Evolutionary conservation across 2,113 vertebrate species (phyloP).

Genomic region (Suricata suricatta): DNA sequence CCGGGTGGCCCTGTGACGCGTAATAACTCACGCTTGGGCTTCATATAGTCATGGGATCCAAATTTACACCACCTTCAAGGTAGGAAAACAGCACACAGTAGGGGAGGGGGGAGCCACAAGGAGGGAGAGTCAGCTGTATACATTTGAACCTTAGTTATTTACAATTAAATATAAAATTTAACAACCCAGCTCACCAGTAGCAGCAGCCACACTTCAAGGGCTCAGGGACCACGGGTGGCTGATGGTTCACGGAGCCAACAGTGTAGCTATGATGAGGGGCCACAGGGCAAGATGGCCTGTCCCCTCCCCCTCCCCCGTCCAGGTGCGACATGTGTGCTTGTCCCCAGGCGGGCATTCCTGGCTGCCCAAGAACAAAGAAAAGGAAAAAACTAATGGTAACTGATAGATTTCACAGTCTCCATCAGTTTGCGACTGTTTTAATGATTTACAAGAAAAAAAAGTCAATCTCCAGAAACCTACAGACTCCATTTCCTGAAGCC

Average conservation of each 20-base stretch:
- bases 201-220: background rate
- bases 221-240: background rate
- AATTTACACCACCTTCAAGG: background rate
- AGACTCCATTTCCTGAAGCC: too few species aligned
- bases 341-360: too few species aligned
- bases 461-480: too few species aligned
- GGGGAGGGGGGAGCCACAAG: background rate
- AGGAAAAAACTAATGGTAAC: too few species aligned
- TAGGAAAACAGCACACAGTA: background rate
- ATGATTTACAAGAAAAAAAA: too few species aligned
- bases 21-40: background rate
- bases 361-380: too few species aligned
- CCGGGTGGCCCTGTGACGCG: background rate
- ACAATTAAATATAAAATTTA: background rate
- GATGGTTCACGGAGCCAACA: accelerated
- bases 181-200: background rate
- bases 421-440: too few species aligned
- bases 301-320: too few species aligned
- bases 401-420: too few species aligned
- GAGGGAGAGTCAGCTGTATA: background rate
- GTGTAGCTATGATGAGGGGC: too few species aligned
- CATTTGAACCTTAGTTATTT: background rate
- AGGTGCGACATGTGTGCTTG: accelerated
- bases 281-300: too few species aligned
- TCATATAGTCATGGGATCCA: background rate